Conservation (phyloP, 2,888 invertebrate genomes). For the Chirona hameri region DNA sequence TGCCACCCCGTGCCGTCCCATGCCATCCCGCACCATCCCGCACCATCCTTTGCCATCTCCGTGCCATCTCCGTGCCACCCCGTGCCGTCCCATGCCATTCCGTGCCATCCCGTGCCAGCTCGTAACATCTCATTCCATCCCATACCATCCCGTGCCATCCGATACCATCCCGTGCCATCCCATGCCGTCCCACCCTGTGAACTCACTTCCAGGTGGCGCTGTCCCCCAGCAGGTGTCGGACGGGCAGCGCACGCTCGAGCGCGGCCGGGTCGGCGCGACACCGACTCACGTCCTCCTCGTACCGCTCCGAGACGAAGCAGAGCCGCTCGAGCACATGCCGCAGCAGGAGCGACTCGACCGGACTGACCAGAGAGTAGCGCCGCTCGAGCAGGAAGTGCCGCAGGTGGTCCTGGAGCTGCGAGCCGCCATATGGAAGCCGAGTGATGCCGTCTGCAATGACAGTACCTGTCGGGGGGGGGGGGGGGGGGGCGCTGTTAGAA, state of each 20-base stretch:
- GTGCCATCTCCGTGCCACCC: too few species aligned
- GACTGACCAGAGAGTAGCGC: constrained; percentile 43
- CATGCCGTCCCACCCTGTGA: constrained; percentile 41
- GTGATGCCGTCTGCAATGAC: constrained; percentile 53
- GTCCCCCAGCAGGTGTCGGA: constrained; percentile 42
- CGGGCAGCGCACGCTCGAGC: constrained; percentile 43
- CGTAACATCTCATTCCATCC: too few species aligned
- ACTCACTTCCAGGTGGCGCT: constrained; percentile 41
- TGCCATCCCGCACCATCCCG: too few species aligned
- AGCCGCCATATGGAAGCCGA: constrained; percentile 54
- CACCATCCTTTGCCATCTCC: too few species aligned
- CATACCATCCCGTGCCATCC: too few species aligned
- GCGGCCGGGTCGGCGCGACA: constrained; percentile 46
- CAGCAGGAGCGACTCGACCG: constrained; percentile 47
- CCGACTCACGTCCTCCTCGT: constrained; percentile 47
- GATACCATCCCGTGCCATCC: too few species aligned
- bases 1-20: constrained; percentile 32
- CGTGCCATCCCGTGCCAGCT: too few species aligned
- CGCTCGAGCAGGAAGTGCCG: constrained; percentile 48
- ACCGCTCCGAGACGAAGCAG: constrained; percentile 52
- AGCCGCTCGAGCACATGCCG: constrained; percentile 42
- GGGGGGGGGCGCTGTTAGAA: too few species aligned
- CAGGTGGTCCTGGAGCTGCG: constrained; percentile 50
- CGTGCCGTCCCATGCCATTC: too few species aligned
- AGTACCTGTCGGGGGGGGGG: constrained; percentile 44